Percentiles rank a stretch among this genome's conserved stretches.
Evolutionary conservation across 2,797 vertebrate species (phyloP).

Genomic region (Pangasius krempfi): DNA sequence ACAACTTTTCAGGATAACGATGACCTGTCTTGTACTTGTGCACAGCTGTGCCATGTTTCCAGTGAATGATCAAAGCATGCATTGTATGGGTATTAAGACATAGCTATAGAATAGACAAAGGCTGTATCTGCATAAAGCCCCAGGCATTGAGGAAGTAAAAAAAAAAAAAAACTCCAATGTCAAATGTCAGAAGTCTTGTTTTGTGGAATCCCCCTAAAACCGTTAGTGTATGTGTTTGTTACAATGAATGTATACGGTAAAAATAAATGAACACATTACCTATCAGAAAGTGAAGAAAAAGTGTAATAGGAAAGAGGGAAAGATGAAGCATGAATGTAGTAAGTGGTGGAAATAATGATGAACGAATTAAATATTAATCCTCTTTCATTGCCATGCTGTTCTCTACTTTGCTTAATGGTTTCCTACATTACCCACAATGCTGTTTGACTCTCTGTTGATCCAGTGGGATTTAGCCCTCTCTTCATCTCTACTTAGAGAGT

Average conservation of each 20-base stretch:
- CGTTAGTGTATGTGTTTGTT: neutral
- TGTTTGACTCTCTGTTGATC: neutral
- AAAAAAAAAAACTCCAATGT: neutral
- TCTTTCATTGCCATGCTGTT: neutral
- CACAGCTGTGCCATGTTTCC: neutral
- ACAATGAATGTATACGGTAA: neutral
- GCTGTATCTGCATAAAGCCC: neutral
- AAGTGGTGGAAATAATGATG: neutral
- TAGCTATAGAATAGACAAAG: neutral
- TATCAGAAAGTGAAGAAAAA: neutral
- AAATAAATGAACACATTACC: neutral
- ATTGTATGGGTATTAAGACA: neutral
- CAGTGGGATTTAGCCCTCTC: neutral
- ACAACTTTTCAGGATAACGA: neutral
- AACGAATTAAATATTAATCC: neutral
- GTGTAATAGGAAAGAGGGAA: neutral
- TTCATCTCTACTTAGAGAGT: neutral
- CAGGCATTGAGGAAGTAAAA: constrained; percentile 10
- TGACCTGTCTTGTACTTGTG: neutral
- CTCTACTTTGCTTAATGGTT: neutral
- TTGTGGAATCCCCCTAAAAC: constrained; percentile 4
- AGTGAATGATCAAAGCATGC: neutral
- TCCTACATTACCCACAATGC: neutral
- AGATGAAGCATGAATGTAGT: neutral
- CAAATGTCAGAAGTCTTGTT: neutral